Base-by-base conservation (phyloP, 2,888 invertebrate genomes). In the Pterostichus madidus region DNA sequence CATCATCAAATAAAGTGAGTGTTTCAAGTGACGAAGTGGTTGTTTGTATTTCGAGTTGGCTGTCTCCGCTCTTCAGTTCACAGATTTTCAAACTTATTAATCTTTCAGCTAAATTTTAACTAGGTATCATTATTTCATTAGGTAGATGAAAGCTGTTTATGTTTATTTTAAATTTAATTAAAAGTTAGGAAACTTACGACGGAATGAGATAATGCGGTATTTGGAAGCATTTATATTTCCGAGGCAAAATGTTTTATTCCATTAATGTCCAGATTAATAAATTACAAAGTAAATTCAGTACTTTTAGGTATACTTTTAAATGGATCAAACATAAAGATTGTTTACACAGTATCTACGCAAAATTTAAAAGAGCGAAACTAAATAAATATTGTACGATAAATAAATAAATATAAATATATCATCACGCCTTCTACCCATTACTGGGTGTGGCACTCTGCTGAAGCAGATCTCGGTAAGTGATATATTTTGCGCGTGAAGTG, bases 101-200 rank as follows among this genome's bases (percentile, higher is more conserved):
- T 64, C 64, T 64, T 32, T n/a, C 35, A 59, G 64, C 13, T 13
- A 64, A 59, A 35, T 35, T 64, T 35, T 64, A 64, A 64, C 64
- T 64, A 64, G 64, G 64, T 64, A 64, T 64, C 64, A 64, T 64
- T 64, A 64, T 64, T 64, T 64, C 64, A 64, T 64, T 35, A 64
- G 64, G 64, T 64, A 13, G 64, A 64, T 64, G 59, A 59, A 59
- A 59, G 59, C 59, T 59, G 59, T 59, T 59, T 59, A 71, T 71
- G 75, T 75, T 75, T 75, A 75, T 75, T 49, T 75, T 24, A 75
- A 75, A 52, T 75, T 75, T 75, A 75, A 75, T 75, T 75, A 75
- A 75, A 75, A 75, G 75, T 75, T 64, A 8, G 32, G 5, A 13
- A 59, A 59, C 49, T 49, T 49, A 31, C 59, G 31, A 31, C 32